phyloP scores from a whole-genome alignment of 2,888 invertebrate species.

The Melanchra persicariae region DNA sequence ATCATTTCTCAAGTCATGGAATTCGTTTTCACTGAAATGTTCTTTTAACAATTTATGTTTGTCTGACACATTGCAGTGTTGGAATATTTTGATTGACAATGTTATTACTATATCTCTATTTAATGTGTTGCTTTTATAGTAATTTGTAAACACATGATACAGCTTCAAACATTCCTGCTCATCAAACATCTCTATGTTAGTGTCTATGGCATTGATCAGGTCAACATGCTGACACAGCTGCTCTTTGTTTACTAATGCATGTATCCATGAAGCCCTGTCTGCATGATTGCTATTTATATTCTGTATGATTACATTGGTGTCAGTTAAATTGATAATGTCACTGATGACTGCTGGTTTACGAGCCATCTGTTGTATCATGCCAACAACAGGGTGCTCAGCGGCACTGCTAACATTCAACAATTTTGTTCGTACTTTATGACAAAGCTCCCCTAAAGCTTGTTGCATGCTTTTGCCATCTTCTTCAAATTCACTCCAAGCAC shows the following conservation, averaged over 20 bases:
- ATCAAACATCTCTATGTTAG: slow-evolving; percentile 74
- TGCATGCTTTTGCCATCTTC: slow-evolving; percentile 82
- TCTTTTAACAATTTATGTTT: slow-evolving; percentile 77
- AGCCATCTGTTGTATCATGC: slow-evolving; percentile 82
- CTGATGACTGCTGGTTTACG: slow-evolving; percentile 79
- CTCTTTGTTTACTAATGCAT: slow-evolving; percentile 78
- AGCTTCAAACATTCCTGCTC: slow-evolving; percentile 74
- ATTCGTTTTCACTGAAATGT: slow-evolving; percentile 75
- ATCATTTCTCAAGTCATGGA: slow-evolving; percentile 72
- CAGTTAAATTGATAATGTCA: slow-evolving; percentile 78
- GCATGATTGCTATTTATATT: slow-evolving; percentile 74
- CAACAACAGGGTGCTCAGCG: slow-evolving; percentile 78
- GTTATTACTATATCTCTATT: slow-evolving; percentile 68
- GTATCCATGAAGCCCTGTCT: slow-evolving; percentile 78
- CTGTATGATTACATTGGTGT: slow-evolving; percentile 73
- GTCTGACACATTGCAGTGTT: slow-evolving; percentile 70
- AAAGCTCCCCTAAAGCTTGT: slow-evolving; percentile 81
- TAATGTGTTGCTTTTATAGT: slow-evolving; percentile 66
- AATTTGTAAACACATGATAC: slow-evolving; percentile 70
- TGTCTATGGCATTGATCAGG: slow-evolving; percentile 72
- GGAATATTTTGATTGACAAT: slow-evolving; percentile 77
- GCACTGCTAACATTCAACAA: slow-evolving; percentile 69
- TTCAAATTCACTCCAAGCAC: slow-evolving; percentile 87
- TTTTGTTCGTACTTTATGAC: slow-evolving; percentile 75
- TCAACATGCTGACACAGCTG: slow-evolving; percentile 74